These are phyloP conservation scores for Mola mola DNA, from an alignment of 2,113 vertebrate genomes.

Conservation along the genomic window DNA sequence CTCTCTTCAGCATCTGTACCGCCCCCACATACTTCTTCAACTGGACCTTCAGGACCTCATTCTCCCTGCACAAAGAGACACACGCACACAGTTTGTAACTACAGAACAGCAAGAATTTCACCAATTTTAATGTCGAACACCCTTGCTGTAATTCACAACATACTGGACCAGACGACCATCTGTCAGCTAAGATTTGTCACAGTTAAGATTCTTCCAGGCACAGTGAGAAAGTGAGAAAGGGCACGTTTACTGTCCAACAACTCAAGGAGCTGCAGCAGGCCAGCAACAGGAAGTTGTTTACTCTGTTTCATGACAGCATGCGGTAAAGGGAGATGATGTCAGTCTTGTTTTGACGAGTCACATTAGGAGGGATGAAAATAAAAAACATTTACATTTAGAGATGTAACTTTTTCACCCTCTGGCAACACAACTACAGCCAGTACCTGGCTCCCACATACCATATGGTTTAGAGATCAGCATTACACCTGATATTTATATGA, in stretches of 20 bases:
- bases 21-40: slow-evolving; percentile 99
- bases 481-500: too few species aligned
- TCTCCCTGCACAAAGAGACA: slow-evolving; percentile 86
- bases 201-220: not conserved
- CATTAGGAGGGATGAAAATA: slow-evolving; percentile 29
- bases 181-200: too few species aligned
- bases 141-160: not conserved
- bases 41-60: slow-evolving; percentile 98
- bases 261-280: slow-evolving; percentile 1
- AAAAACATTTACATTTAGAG: too few species aligned
- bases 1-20: slow-evolving; percentile 99
- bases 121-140: slow-evolving; percentile 7
- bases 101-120: not conserved
- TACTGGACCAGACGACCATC: not conserved
- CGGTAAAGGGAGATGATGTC: slow-evolving; percentile 10
- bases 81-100: slow-evolving; percentile 27
- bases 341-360: slow-evolving; percentile 39
- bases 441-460: too few species aligned
- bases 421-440: too few species aligned
- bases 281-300: slow-evolving; percentile 28
- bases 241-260: not conserved
- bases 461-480: too few species aligned
- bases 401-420: too few species aligned
- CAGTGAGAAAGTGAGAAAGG: not conserved
- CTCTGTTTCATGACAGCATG: slow-evolving; percentile 25